Evolutionary conservation across 2,888 invertebrate species (phyloP), one percentile per base, ranked within the genome.

Genomic region (Thysanoteuthis rhombus): DNA sequence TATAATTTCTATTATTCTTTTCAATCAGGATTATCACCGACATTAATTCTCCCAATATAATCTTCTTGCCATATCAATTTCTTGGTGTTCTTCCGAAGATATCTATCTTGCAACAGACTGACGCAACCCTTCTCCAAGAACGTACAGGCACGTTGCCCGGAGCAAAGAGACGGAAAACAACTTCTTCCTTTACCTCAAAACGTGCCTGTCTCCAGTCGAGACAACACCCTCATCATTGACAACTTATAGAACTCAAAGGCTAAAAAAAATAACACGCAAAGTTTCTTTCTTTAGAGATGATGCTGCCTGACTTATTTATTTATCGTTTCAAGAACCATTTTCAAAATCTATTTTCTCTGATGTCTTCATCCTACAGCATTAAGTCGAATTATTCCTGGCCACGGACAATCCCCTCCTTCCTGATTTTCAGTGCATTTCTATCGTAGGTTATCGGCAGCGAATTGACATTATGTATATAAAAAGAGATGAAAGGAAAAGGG

Each of bases 1-100:
- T n/a, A 75, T 75, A 75, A 75, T 75, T 75, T 75, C 75, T 75
- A 75, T 75, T 75, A 75, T 75, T 75, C 75, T 75, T 75, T 75
- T 75, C 75, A 75, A 75, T 75, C 75, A 75, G 36, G 36, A 36
- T 75, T 75, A 75, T 75, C 75, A 36, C 75, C 75, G 75, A 75
- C 36, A 75, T 36, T 75, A 75, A 16, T 75, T 75, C 36, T 36
- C 16, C 36, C n/a, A n/a, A 75, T n/a, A 1, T 75, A 75, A 75
- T 75, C 75, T 75, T 19, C 75, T 36, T n/a, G 75, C n/a, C n/a
- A 75, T 75, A 75, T 75, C 75, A 75, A 75, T 75, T 75, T 75
- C 36, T 36, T n/a, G n/a, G 75, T 75, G 36, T 75, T 75, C 75
- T 75, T n/a, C n/a, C 19, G n/a, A 25, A 75, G 75, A 75, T n/a